phyloP scores from a whole-genome alignment of 2,888 invertebrate species.

The Automeris io region DNA sequence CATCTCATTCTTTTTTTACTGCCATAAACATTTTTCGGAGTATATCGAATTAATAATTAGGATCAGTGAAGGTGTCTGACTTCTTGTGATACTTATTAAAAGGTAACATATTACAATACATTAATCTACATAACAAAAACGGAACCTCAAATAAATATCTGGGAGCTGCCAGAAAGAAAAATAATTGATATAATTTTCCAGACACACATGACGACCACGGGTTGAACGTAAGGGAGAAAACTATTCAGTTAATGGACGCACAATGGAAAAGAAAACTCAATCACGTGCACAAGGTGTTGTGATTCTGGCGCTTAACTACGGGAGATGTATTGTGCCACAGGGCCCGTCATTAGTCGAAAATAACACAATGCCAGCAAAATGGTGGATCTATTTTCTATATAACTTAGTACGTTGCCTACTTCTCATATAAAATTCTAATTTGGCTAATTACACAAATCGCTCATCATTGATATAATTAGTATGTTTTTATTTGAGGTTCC shows the following conservation, averaged over 20 bases:
- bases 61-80: no score
- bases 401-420: conserved; percentile 49
- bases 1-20: no score
- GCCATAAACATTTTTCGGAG: no score
- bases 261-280: conserved; percentile 74
- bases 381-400: conserved; percentile 51
- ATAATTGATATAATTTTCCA: conserved; percentile 64
- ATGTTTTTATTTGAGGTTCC: conserved; percentile 4
- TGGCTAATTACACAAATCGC: conserved; percentile 36
- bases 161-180: conserved; percentile 37
- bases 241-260: conserved; percentile 71
- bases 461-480: conserved; percentile 25
- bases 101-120: neutral
- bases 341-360: conserved; percentile 60
- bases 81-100: no score
- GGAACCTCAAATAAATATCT: conserved; percentile 5
- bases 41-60: no score
- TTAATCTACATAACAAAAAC: neutral
- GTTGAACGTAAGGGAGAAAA: conserved; percentile 53
- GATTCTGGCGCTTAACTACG: conserved; percentile 72
- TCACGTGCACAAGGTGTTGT: conserved; percentile 67
- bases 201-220: conserved; percentile 58
- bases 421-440: conserved; percentile 55
- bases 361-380: conserved; percentile 44
- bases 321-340: conserved; percentile 62